Conservation (phyloP, 2,797 vertebrate genomes). For the Rhodeus uyekii region DNA sequence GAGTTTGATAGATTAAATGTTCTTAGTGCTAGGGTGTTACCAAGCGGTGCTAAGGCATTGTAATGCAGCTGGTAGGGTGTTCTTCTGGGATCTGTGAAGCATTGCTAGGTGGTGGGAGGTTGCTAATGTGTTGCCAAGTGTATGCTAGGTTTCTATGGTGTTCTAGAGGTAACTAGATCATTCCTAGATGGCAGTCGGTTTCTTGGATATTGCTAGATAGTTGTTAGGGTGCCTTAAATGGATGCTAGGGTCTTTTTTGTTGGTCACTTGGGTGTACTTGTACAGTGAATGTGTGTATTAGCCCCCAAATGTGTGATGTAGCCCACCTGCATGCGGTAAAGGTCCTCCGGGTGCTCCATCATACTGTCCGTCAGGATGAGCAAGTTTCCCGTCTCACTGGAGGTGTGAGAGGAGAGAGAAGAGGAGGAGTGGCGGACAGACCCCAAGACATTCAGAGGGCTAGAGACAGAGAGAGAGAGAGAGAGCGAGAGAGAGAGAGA, state of each 20-base stretch:
- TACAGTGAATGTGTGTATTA: neutral
- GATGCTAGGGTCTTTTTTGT: neutral
- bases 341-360: conserved; percentile 91
- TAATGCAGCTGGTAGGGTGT: neutral
- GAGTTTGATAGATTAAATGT: neutral
- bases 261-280: neutral
- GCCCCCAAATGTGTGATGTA: too few species aligned
- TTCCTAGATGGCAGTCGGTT: neutral
- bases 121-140: neutral
- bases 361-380: conserved; percentile 90
- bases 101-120: neutral
- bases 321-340: conserved; percentile 95
- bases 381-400: conserved; percentile 94
- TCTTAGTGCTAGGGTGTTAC: neutral
- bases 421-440: conserved; percentile 94
- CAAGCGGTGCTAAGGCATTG: neutral
- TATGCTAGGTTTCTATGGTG: neutral
- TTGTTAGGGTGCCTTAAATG: neutral
- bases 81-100: neutral
- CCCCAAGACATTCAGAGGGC: conserved; percentile 91
- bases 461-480: conserved; percentile 65
- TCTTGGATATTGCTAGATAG: neutral
- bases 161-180: neutral
- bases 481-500: conserved; percentile 18
- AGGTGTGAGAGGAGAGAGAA: conserved; percentile 95